Conservation (phyloP, 2,888 invertebrate species). For the Mesopsocus fuscifrons region DNA sequence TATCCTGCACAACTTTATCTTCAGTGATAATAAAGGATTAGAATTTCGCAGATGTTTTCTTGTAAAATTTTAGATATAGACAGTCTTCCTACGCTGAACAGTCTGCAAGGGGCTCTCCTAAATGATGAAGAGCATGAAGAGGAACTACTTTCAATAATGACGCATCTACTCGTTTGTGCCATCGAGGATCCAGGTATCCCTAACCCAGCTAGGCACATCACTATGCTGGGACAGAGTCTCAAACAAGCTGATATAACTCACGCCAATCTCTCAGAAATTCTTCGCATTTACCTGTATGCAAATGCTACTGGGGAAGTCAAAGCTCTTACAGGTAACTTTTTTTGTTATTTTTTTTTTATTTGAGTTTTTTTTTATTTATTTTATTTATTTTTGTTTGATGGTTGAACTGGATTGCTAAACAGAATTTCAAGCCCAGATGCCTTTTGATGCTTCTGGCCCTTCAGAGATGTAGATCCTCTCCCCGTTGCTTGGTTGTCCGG, state of each 20-base stretch:
- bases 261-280: conserved; percentile 75
- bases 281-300: conserved; percentile 79
- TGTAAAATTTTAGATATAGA: conserved; percentile 58
- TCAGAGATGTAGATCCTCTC: no score
- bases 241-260: conserved; percentile 79
- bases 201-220: conserved; percentile 74
- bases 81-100: conserved; percentile 66
- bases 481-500: no score
- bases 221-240: conserved; percentile 76
- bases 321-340: conserved; percentile 43
- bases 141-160: conserved; percentile 71
- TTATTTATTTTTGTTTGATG: conserved; percentile 11
- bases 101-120: conserved; percentile 67
- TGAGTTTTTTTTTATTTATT: conserved; percentile 6
- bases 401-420: no score
- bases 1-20: no score
- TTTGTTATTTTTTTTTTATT: no score
- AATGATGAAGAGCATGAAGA: conserved; percentile 66
- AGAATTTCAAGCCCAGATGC: no score
- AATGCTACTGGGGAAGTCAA: conserved; percentile 76
- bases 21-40: no score
- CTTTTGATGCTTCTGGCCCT: no score
- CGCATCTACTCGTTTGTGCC: conserved; percentile 76
- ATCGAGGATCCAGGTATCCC: conserved; percentile 88
- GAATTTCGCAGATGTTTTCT: no score